phyloP scores from a whole-genome alignment of 2,888 invertebrate genomes.

The Smittia sp. region DNA sequence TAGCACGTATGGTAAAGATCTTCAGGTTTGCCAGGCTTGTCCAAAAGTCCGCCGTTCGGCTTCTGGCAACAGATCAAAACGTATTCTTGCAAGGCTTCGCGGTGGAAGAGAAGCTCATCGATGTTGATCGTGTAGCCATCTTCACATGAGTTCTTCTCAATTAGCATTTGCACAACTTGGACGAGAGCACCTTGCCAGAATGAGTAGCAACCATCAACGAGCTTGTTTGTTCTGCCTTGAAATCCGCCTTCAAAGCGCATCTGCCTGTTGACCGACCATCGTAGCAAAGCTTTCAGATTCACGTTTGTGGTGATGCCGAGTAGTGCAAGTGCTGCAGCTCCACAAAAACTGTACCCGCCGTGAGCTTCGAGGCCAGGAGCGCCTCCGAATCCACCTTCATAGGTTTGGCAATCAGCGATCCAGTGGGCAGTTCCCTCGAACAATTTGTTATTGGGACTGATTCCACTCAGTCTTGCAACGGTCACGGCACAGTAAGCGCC shows the following conservation, averaged over 20 bases:
- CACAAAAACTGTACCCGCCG: constrained; percentile 99
- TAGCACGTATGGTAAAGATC: constrained; percentile 99
- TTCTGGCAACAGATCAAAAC: constrained; percentile 90
- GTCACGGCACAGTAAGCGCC: constrained; percentile 96
- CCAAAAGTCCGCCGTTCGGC: constrained; percentile 82
- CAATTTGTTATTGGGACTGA: constrained; percentile 55
- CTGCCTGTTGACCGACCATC: constrained; percentile 89
- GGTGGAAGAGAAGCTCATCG: constrained; percentile 64
- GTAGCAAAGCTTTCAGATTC: constrained; percentile 70
- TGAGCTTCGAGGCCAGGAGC: constrained; percentile 95
- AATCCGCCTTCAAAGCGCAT: constrained; percentile 96
- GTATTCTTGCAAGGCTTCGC: constrained; percentile 90
- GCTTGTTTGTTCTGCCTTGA: constrained; percentile 94
- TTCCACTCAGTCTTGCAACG: constrained; percentile 68
- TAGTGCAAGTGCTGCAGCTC: constrained; percentile 82
- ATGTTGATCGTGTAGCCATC: constrained; percentile 33
- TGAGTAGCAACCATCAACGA: constrained; percentile 98
- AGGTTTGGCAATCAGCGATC: constrained; percentile 94
- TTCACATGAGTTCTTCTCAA: constrained; percentile 55
- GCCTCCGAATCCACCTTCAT: constrained; percentile 98
- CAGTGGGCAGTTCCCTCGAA: constrained; percentile 87
- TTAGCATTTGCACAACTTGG: constrained; percentile 77
- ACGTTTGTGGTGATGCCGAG: constrained; percentile 72
- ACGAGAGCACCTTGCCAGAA: constrained; percentile 98
- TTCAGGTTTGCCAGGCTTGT: constrained; percentile 89